Conservation (phyloP, 1,140 invertebrate genomes). For the Apocrypta bakeri region DNA sequence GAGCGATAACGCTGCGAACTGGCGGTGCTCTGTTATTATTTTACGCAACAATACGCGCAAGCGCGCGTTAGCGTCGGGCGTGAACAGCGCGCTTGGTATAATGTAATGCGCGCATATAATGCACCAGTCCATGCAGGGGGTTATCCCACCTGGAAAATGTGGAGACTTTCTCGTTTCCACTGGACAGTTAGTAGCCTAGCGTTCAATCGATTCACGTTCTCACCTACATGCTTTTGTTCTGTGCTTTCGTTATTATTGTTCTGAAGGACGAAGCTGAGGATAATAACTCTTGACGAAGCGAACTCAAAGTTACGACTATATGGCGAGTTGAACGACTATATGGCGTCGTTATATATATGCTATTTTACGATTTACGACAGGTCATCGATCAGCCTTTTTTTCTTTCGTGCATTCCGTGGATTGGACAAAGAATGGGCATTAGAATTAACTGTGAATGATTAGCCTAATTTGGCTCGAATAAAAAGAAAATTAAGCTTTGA, state of each 20-base stretch:
- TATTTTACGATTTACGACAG: background rate
- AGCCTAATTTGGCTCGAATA: no score
- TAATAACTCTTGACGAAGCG: no score
- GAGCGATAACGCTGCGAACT: constrained; percentile 16
- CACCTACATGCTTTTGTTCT: background rate
- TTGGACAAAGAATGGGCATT: background rate
- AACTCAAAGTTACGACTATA: no score
- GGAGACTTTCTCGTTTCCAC: constrained; percentile 24
- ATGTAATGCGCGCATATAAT: background rate
- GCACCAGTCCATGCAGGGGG: background rate
- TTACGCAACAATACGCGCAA: constrained; percentile 22
- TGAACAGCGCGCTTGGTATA: background rate
- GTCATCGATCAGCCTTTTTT: background rate
- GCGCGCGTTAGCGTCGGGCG: background rate
- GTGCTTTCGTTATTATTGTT: no score
- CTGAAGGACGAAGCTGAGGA: no score
- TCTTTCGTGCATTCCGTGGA: background rate
- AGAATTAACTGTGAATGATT: no score
- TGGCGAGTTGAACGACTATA: no score
- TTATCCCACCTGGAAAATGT: constrained; percentile 5
- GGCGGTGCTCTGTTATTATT: constrained; percentile 19
- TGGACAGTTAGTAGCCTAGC: background rate
- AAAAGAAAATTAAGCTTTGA: no score
- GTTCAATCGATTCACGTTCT: background rate
- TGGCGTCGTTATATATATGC: background rate